Base-by-base conservation (phyloP, 1,140 invertebrate species). In the Drosophila eugracilis region DNA sequence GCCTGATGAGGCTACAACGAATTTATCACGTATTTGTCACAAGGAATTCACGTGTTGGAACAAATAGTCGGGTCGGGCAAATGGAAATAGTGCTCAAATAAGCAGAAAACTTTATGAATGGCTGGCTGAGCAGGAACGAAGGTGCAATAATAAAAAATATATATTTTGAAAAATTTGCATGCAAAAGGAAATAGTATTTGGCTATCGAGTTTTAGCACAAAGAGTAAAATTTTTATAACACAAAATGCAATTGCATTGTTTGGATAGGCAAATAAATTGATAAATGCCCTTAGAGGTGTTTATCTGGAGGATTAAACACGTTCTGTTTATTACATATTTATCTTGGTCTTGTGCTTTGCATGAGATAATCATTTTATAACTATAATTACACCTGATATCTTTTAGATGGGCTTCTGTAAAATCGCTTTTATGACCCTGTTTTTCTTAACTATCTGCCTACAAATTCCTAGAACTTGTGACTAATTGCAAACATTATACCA, bases 21-120 rank as follows among this genome's bases (percentile, higher is more conserved):
- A 70, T 70, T 70, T 70, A 70, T 69, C 50, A 70, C 41, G 50
- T 34, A 70, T 41, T 70, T 70, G 65, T 70, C 66, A 70, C 34
- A 52, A 34, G 30, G 28, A 67, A 67, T 67, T 67, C 65, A 67
- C 65, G 65, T 67, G 65, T 70, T 39, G 62, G 17, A 67, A 59
- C 57, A 63, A 59, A 63, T 63, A 58, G 52, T 34, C 36, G 28
- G 19, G 12, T 37, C 14, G 30, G 1, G 24, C 10, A 58, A 54
- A 69, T 49, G 37, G 28, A 50, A 50, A 32, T 34, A 22, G 24
- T 24, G 26, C 32, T 39, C 15, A 26, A 70, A 55, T 30, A 70
- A 69, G 19, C 37, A 26, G 32, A 47, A 21, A 55, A 70, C 39
- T 69, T 69, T 55, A 39, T 70, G 26, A 70, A 45, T 70, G 39